Percentiles rank a stretch among this genome's conserved stretches.
Conservation (phyloP, 2,888 invertebrate species). For the Drosophila cracens region DNA sequence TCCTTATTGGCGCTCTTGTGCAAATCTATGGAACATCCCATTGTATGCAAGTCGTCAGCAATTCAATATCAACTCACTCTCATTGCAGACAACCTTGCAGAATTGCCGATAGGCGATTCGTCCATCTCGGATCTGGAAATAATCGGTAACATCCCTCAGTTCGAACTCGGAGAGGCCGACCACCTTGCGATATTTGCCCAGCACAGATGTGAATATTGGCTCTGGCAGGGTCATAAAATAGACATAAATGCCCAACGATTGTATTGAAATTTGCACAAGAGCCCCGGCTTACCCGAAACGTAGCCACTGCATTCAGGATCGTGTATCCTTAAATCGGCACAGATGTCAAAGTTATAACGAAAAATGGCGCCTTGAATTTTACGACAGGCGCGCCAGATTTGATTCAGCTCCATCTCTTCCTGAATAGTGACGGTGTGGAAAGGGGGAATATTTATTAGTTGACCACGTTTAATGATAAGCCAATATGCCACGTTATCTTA, state of each 20-base stretch:
- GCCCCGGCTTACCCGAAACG: constrained; percentile 87
- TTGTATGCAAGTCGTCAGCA: neutral
- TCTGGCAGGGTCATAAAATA: constrained; percentile 85
- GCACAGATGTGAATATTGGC: constrained; percentile 89
- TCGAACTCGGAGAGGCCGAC: constrained; percentile 90
- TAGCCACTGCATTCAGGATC: constrained; percentile 89
- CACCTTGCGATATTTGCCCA: constrained; percentile 88
- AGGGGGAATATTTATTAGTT: constrained; percentile 8
- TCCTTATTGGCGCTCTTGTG: constrained; percentile 72
- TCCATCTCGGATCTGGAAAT: constrained; percentile 92
- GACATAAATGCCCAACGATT: constrained; percentile 32
- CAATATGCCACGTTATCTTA: constrained; percentile 34
- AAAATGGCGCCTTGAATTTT: constrained; percentile 92
- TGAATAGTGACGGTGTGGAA: constrained; percentile 16
- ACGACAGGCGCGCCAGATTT: constrained; percentile 92
- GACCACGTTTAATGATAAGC: constrained; percentile 30
- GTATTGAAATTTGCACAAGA: constrained; percentile 21
- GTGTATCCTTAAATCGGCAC: constrained; percentile 89
- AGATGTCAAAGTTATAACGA: constrained; percentile 90
- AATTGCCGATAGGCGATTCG: constrained; percentile 91
- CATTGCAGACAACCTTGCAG: constrained; percentile 88
- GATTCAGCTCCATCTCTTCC: constrained; percentile 85
- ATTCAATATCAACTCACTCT: constrained; percentile 65
- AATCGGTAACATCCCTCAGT: constrained; percentile 90
- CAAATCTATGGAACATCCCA: constrained; percentile 58